phyloP scores from a whole-genome alignment of 92 coral and sea anemone genomes.

The Heliopora coerulea region DNA sequence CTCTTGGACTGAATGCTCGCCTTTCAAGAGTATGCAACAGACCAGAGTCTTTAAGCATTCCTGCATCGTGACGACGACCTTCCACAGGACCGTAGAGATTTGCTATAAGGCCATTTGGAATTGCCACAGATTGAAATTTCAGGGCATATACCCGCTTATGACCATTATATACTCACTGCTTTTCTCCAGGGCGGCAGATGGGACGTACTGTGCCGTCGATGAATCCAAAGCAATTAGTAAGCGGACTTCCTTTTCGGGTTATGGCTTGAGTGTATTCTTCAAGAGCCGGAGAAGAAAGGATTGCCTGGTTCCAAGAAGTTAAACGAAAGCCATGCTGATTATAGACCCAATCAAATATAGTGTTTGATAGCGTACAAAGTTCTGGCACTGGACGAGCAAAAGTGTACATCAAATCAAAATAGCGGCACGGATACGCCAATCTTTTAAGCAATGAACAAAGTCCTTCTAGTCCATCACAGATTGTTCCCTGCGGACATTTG shows the following conservation, averaged over 20 bases:
- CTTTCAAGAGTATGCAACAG: conserved; percentile 2
- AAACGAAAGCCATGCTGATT: conserved; percentile 35
- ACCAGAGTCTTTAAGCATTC: conserved; percentile 44
- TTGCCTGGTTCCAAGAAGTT: conserved; percentile 34
- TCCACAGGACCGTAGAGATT: conserved; percentile 52
- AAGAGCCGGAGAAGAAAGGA: conserved; percentile 30
- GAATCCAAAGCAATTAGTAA: conserved; percentile 52
- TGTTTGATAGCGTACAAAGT: conserved; percentile 29
- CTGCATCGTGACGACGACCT: conserved; percentile 42
- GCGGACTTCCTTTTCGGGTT: conserved; percentile 39
- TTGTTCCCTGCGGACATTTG: conserved; percentile 6
- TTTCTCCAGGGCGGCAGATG: conserved; percentile 42
- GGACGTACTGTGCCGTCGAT: conserved; percentile 50
- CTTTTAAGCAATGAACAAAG: conserved; percentile 18
- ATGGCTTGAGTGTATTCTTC: conserved; percentile 46
- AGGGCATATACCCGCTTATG: conserved; percentile 38
- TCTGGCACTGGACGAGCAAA: conserved; percentile 29
- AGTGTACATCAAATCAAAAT: conserved; percentile 14
- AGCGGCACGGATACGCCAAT: conserved; percentile 23
- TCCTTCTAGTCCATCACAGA: conserved; percentile 8
- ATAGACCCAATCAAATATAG: conserved; percentile 6
- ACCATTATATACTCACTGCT: conserved; percentile 47
- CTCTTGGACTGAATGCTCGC: conserved; percentile 8
- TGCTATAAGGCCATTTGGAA: conserved; percentile 53
- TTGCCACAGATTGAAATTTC: conserved; percentile 24